Evolutionary conservation across 2,797 vertebrate species (phyloP), one percentile per base, ranked within the genome.

Genomic region (Lemur catta): DNA sequence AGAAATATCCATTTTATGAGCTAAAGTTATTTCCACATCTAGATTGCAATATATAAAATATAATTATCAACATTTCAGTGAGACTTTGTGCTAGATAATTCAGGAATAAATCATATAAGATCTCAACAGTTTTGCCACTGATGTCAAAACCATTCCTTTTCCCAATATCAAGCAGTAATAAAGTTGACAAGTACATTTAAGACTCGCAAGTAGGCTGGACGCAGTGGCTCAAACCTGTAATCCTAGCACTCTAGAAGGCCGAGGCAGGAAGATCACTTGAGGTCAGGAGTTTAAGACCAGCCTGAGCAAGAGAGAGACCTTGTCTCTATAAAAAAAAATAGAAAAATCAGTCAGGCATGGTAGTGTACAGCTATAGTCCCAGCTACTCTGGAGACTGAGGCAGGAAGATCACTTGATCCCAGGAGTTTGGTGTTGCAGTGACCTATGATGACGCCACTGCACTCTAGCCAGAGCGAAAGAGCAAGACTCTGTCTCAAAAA

Each of bases 21-120:
- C 30, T 88, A 65, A 84, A 55, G 7, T 75, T 63, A 93, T 26
- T 89, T 93, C 74, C 74, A 85, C 57, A 50, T 85, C 43, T 93
- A 84, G 52, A 33, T 48, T 96, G 13, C 38, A 82, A 46, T 24
- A 67, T 24, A 82, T 52, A 65, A 88, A 91, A 89, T 30, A 52
- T 67, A 93, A 85, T 52, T 79, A 52, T 57, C 26, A 90, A 71
- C 6, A 67, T 81, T 93, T 82, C 33, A 72, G 33, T 57, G 18
- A 93, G 14, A 65, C n/a, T 78, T 33, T 69, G 26, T 96, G 30
- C 6, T 74, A 89, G n/a, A 67, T 86, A 86, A 93, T 50, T 85
- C 50, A 97, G 72, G 46, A 93, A 95, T 72, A 94, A 89, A 95
- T 93, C 74, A 91, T 55, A 65, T 8, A 50, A 82, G 20, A 48